Base-by-base conservation (phyloP, 2,888 invertebrate species). In the Amiota mariae region DNA sequence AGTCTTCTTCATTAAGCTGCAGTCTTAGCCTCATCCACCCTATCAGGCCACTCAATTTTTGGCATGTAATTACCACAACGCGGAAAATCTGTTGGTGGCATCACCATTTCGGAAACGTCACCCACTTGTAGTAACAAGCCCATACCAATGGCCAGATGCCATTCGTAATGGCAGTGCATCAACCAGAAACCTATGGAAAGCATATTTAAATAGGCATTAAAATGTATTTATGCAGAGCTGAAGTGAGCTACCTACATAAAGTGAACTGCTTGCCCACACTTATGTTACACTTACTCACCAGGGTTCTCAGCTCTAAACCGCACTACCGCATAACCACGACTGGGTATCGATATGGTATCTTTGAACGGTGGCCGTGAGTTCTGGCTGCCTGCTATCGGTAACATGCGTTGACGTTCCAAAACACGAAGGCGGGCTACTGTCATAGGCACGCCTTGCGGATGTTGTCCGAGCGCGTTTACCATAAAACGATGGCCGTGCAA, bases 21-120 rank as follows among this genome's bases (percentile, higher is more conserved):
- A 8, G 47, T 15, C 18, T 24, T 20, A n/a, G 47, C 36, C 18
- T 12, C 47, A 24, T 61, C 48, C 24, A 36, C 8, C 36, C 2
- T 6, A 36, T 49, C 54, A 0, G 73, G 74, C 13, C 47, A 15
- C 36, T 51, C 72, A 15, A 81, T 73, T 48, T 68, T 63, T 6
- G 86, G 85, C 36, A 94, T 91, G 88, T 93, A 96, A 73, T 94
- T 94, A 12, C 95, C 94, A 86, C 96, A 96, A 79, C 92, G 93
- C 0, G 96, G 96, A 86, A 96, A 96, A 85, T 94, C 93, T 8
- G 20, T 59, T 0, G 96, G 96, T 0, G 93, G 91, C 68, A 92
- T 88, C 0, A 93, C 92, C 88, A 95, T 93, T 82, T 96, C 93
- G 24, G 90, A 87, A 49, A 90, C 85, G 66, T 93, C 91, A 0